Evolutionary conservation across 2,797 vertebrate genomes (phyloP).

Genomic region (Gambusia yucatana): DNA sequence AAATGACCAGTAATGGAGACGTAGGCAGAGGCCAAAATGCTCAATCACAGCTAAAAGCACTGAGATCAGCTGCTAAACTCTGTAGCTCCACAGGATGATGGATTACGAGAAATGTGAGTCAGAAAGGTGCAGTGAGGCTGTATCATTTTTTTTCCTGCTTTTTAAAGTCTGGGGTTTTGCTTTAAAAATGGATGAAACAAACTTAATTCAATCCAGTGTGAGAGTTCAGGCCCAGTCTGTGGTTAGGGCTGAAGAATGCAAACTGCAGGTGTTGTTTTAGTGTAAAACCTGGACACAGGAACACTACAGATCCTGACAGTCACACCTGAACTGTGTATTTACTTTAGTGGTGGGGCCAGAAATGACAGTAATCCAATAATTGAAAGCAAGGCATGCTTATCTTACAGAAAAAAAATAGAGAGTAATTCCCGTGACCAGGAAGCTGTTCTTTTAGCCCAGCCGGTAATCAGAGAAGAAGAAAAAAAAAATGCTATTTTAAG

Average conservation of each 20-base stretch:
- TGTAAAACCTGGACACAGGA: not conserved
- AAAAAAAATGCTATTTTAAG: not conserved
- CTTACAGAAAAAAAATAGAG: not conserved
- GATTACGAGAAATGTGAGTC: slow-evolving; percentile 56
- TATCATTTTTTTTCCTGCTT: slow-evolving; percentile 8
- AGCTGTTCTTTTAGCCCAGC: not conserved
- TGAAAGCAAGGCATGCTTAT: not conserved
- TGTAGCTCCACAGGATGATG: slow-evolving; percentile 57
- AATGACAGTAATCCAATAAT: not conserved
- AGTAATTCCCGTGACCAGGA: not conserved
- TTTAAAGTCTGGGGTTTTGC: slow-evolving; percentile 19
- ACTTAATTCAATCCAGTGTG: slow-evolving; percentile 2
- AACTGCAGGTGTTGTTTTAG: slow-evolving; percentile 46
- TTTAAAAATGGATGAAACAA: slow-evolving; percentile 24
- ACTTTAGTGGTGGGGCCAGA: slow-evolving; percentile 20
- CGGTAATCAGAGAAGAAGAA: not conserved
- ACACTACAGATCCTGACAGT: not conserved
- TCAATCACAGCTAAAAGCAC: slow-evolving; percentile 52
- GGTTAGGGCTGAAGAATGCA: slow-evolving; percentile 31
- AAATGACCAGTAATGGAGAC: slow-evolving; percentile 16
- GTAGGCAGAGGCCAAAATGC: slow-evolving; percentile 26
- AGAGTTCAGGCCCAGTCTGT: slow-evolving; percentile 21
- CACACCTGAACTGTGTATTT: slow-evolving; percentile 25
- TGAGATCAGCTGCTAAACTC: slow-evolving; percentile 45
- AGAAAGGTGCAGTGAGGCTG: slow-evolving; percentile 14